Conservation (phyloP, 2,888 invertebrate genomes). For the Pandemis corylana region DNA sequence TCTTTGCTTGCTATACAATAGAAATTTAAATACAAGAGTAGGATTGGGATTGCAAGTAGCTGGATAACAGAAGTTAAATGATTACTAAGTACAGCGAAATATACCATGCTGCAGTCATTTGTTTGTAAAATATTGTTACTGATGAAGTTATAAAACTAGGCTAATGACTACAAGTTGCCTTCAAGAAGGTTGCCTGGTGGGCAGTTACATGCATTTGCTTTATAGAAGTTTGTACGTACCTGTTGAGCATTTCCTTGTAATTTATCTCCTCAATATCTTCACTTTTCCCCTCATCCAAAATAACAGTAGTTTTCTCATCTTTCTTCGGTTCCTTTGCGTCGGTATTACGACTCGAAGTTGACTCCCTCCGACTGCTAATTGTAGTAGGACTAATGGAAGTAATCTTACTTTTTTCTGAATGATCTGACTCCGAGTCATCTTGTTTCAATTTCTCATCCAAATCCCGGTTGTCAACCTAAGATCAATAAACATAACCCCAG, state of each 20-base stretch:
- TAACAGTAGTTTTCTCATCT: slow-evolving; percentile 73
- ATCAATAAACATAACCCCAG: slow-evolving; percentile 86
- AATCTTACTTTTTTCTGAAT: slow-evolving; percentile 86
- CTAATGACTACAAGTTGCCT: not conserved
- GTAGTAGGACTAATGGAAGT: slow-evolving; percentile 85
- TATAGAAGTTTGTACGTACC: slow-evolving; percentile 52
- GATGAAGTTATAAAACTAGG: no score
- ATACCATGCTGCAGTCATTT: not conserved
- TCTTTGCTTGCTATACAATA: no score
- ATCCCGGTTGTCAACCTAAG: slow-evolving; percentile 82
- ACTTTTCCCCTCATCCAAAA: slow-evolving; percentile 80
- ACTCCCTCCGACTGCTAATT: slow-evolving; percentile 77
- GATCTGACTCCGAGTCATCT: slow-evolving; percentile 87
- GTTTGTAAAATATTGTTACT: not conserved
- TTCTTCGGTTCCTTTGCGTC: slow-evolving; percentile 76
- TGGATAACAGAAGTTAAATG: no score
- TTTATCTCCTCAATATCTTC: slow-evolving; percentile 88
- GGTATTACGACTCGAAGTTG: slow-evolving; percentile 79
- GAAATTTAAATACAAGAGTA: no score
- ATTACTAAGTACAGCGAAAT: not conserved
- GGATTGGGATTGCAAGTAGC: no score
- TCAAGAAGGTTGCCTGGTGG: not conserved
- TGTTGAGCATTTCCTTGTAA: slow-evolving; percentile 78
- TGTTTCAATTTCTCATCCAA: slow-evolving; percentile 88
- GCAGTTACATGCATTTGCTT: not conserved